Conservation (phyloP, 2,797 vertebrate species). For the Adelosebastes latens region DNA sequence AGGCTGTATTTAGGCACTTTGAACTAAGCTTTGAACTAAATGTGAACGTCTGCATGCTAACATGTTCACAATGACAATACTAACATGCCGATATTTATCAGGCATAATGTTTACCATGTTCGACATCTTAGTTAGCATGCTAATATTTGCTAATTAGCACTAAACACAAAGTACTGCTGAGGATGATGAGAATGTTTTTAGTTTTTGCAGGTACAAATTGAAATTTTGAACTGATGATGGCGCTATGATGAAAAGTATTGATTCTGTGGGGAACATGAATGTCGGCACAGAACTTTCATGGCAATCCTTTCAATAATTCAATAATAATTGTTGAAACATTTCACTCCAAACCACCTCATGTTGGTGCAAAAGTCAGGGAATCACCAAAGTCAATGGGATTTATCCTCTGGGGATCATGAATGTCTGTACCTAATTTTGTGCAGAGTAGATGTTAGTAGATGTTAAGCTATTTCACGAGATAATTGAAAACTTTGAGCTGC, state of each 20-base stretch:
- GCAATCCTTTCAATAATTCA: not conserved
- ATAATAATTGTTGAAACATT: not conserved
- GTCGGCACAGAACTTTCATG: no score
- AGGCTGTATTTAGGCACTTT: not conserved
- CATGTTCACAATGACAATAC: not conserved
- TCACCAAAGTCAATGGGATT: not conserved
- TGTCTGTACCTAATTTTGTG: no score
- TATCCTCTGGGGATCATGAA: not conserved
- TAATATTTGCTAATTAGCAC: not conserved
- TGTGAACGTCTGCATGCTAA: not conserved
- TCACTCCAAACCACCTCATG: not conserved
- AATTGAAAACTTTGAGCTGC: no score
- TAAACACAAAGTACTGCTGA: not conserved
- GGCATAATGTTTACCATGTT: not conserved
- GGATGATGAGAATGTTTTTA: not conserved
- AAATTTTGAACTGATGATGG: not conserved
- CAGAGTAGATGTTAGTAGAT: no score
- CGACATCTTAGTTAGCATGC: not conserved
- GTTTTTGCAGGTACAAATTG: not conserved
- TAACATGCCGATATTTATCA: not conserved
- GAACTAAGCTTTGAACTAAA: not conserved
- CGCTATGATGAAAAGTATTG: not conserved
- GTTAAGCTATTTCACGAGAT: accelerated
- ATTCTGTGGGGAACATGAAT: not conserved
- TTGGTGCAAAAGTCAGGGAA: not conserved